Conservation (phyloP, 2,113 vertebrate genomes). For the Tamias sibiricus region DNA sequence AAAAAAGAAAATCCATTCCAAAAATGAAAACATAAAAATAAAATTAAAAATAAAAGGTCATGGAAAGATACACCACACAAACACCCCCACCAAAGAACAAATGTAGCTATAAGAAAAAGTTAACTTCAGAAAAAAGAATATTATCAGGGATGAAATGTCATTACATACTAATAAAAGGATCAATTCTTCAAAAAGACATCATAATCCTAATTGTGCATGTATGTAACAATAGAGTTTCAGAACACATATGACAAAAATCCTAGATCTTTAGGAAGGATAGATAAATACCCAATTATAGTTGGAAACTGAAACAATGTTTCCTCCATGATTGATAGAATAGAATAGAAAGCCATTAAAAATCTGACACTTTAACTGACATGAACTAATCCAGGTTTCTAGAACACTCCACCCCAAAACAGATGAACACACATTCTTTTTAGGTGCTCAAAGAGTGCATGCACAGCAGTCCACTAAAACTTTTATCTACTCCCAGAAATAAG, state of each 20-base stretch:
- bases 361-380: not conserved
- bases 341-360: not conserved
- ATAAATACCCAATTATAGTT: not conserved
- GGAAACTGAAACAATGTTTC: not conserved
- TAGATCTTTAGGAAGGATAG: not conserved
- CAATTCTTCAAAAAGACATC: not conserved
- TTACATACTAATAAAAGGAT: not conserved
- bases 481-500: not conserved
- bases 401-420: not conserved
- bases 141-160: not conserved
- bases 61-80: not conserved
- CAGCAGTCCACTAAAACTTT: not conserved
- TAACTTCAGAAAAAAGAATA: not conserved
- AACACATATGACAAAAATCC: not conserved
- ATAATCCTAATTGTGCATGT: not conserved
- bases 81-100: not conserved
- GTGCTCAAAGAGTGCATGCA: not conserved
- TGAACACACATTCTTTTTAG: not conserved
- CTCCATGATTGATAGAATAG: not conserved
- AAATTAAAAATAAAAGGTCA: not conserved
- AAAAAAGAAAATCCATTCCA: not conserved
- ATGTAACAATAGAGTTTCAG: not conserved
- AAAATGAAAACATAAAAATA: not conserved
- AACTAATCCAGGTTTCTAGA: not conserved
- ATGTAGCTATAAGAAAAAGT: not conserved